Percentiles rank a stretch among this genome's conserved stretches.
Conservation (phyloP, 1,140 invertebrate genomes). For the Teleopsis dalmanni region DNA sequence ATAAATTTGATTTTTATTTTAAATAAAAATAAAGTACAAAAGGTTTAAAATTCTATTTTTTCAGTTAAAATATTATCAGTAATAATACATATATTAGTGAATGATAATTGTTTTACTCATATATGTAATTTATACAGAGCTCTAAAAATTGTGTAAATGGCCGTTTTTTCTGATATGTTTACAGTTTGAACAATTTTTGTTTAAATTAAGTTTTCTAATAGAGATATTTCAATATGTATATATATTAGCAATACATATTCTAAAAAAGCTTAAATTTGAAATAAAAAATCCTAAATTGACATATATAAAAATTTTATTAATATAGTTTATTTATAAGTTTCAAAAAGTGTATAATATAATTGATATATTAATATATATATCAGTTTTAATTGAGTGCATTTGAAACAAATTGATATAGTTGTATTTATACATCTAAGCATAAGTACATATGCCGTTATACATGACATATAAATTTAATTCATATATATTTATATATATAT, state of each 20-base stretch:
- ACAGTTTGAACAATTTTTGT: slow-evolving; percentile 16
- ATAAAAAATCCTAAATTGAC: slow-evolving; percentile 4
- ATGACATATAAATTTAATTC: not conserved
- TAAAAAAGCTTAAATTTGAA: not conserved
- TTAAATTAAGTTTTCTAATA: not conserved
- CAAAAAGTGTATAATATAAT: slow-evolving; percentile 8
- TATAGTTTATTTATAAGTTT: slow-evolving; percentile 6
- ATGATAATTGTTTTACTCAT: not conserved
- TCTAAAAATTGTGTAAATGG: slow-evolving; percentile 25
- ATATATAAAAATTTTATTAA: slow-evolving; percentile 9
- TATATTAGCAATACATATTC: not conserved
- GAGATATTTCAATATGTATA: not conserved
- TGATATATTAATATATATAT: slow-evolving; percentile 1
- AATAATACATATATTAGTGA: not conserved
- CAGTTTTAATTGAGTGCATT: not conserved
- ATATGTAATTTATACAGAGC: slow-evolving; percentile 1
- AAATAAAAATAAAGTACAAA: too few species aligned
- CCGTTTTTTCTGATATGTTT: slow-evolving; percentile 43
- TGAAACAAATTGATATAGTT: not conserved
- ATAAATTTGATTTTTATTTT: too few species aligned
- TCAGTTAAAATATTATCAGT: too few species aligned
- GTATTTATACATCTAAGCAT: not conserved
- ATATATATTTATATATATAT: slow-evolving; percentile 2
- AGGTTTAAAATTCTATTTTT: too few species aligned
- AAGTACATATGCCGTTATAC: slow-evolving; percentile 4